Base-by-base conservation (phyloP, 2,113 vertebrate species). In the Paraplagusia blochii region DNA sequence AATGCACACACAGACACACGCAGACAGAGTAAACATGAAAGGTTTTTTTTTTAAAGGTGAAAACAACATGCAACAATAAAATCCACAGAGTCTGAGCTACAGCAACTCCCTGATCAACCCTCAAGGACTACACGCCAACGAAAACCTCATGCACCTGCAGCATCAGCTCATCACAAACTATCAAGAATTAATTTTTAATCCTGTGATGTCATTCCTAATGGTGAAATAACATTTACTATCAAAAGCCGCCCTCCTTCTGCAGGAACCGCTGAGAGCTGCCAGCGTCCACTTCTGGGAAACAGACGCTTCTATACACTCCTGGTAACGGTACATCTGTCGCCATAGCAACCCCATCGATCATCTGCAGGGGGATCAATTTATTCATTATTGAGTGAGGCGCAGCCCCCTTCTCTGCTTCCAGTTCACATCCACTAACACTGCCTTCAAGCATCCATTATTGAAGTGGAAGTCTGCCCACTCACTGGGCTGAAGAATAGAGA, bases 311-410 rank as follows among this genome's bases (percentile, higher is more conserved):
- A 58, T 69, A 60, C 35, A 60, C 63, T 79, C 77, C 43, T 65
- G 55, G 74, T 80, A 85, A 66, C 73, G 74, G 75, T 76, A 81
- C 82, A 85, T 80, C 77, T 82, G 88, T 89, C 74, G 84, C 65
- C 86, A 88, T 88, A 52, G 83, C 82, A 85, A 90, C 88, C 69
- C 1, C 47, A 83, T 85, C 81, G 77, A 81, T 88, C 83, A 83
- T 84, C 81, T 78, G 84, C 79, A 60, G 67, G 76, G 72, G 76
- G 85, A 87, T 90, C 86, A 87, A 89, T 88, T 84, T 88, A 87
- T 87, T 87, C 84, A 87, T 86, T 88, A 88, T 85, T 88, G 85
- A 87, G 76, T 72, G 80, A 81, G 80, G 76, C 73, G 63, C 74
- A 65, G 77, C 66, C 74, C 74, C 71, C 81, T 66, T 61, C 76